Evolutionary conservation across 1,140 invertebrate species (phyloP), one percentile per base, ranked within the genome.

Genomic region (Bombus turneri): DNA sequence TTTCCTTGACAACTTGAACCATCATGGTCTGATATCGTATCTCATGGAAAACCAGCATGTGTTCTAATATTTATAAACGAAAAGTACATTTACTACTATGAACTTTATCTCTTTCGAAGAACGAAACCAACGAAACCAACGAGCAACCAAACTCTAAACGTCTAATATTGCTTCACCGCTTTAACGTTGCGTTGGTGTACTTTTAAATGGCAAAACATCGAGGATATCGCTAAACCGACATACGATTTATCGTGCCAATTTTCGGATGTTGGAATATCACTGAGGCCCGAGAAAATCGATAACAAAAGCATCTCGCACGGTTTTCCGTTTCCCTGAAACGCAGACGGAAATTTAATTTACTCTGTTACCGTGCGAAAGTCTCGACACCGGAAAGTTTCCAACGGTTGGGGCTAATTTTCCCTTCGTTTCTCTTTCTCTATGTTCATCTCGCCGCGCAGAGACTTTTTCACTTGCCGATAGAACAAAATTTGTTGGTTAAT

Each of bases 341-440:
- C 34, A 57, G 71, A 59, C 57, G 78, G 78, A 81, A 74, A 81
- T 85, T 85, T 85, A 47, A 85, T 85, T 85, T 85, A 15, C 22
- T 37, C 34, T 22, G 71, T 85, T 80, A 37, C 31, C 76, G n/a
- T 13, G 22, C 13, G 4, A 71, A 37, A 71, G 28, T n/a, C 28
- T 8, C n/a, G 0, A 18, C 22, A n/a, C 22, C 31, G 13, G 25
- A 28, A 74, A 62, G 9, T 59, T 53, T 28, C 53, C 47, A 39
- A 43, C 22, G 15, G n/a, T 13, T 13, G 12, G 22, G 12, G 25
- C 64, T 39, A 81, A 81, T 81, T 73, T 43, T 41, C 43, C 9
- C 47, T 37, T 34, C 47, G 9, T 6, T 31, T 28, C 47, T 47
- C 31, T 22, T n/a, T 3, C 74, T 53, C 66, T 13, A 8, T 0